phyloP scores from a whole-genome alignment of 2,113 vertebrate genomes.

The Psephotus haematonotus region DNA sequence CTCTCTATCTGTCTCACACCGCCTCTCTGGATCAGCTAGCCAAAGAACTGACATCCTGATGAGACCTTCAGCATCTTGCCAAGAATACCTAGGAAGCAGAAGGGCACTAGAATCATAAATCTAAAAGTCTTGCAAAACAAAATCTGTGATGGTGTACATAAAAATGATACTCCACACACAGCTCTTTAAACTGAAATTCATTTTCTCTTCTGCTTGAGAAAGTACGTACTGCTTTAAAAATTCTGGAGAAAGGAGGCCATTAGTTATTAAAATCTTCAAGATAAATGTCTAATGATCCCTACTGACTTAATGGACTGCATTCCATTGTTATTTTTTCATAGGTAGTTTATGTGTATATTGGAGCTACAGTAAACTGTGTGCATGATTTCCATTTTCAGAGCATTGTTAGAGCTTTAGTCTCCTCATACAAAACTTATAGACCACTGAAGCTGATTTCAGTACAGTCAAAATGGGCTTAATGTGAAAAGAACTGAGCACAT shows the following conservation, averaged over 20 bases:
- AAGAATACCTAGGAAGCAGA: slow-evolving; percentile 48
- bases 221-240: neutral
- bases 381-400: neutral
- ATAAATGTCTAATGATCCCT: neutral
- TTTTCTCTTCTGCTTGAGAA: neutral
- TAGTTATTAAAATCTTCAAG: neutral
- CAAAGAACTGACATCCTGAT: slow-evolving; percentile 13
- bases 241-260: neutral
- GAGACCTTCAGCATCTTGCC: slow-evolving; percentile 2
- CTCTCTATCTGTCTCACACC: slow-evolving; percentile 49
- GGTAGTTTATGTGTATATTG: neutral
- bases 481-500: neutral
- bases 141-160: neutral
- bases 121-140: slow-evolving; percentile 12
- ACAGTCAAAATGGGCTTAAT: neutral
- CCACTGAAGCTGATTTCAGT: neutral
- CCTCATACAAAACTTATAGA: neutral
- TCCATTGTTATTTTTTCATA: neutral
- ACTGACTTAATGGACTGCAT: neutral
- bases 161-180: neutral
- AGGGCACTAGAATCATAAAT: neutral
- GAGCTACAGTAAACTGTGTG: neutral
- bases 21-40: slow-evolving; percentile 18
- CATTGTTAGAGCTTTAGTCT: neutral
- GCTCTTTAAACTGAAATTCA: neutral